Base-by-base conservation (phyloP, 2,888 invertebrate species). In the Drosophila cognata region DNA sequence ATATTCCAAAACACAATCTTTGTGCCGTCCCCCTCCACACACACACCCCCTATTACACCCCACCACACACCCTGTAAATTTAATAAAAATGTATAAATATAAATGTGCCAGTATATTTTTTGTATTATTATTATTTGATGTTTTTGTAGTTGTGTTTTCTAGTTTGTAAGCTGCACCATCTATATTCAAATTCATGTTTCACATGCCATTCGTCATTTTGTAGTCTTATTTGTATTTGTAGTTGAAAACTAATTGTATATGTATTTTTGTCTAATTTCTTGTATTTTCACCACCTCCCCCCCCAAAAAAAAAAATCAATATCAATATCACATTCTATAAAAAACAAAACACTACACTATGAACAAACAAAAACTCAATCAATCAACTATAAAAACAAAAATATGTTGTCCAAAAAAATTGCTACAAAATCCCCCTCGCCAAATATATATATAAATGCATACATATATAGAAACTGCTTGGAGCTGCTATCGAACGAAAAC, bases 401-500 rank as follows among this genome's bases (percentile, higher is more conserved):
- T 59, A 61, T 75, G 43, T 69, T 65, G 43, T 60, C 60, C 62
- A 69, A 28, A 66, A 73, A 35, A 51, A n/a, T 63, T 52, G 80
- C 68, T 60, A 52, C 57, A 67, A 52, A 69, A 74, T 31, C 58
- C 63, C 67, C 65, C 55, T 72, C 72, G 68, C 56, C 58, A 67
- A 76, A 77, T 36, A 41, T 29, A 29, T 53, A 71, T 55, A 50
- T 38, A 55, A 38, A 56, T 50, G 62, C 58, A 78, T 36, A 52
- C 35, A 75, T 61, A 76, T 69, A 80, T 77, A 99, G 99, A 97
- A 96, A 93, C 95, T 98, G 93, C 96, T 99, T 94, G 98, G 97
- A 92, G 96, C 96, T 93, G 97, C 98, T 82, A 96, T 98, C 92
- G 99, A 99, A 94, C 96, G 98, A 93, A 98, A 97, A 87, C 97